Percentiles rank a stretch among this genome's conserved stretches.
phyloP scores from a whole-genome alignment of 2,888 invertebrate species.

The Clusia tigrina region DNA sequence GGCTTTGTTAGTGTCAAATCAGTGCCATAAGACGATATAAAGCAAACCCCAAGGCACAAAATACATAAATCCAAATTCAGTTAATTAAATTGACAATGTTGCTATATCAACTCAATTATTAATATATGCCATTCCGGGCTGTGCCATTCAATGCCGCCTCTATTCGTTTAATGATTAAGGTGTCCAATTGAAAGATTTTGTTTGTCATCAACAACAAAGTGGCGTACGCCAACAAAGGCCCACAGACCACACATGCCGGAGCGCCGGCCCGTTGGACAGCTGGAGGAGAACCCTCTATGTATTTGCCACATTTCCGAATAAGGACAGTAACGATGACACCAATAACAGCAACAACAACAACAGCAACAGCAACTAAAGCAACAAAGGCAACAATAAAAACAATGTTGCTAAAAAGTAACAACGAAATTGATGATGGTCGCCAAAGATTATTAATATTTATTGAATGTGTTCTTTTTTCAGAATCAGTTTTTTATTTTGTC shows the following conservation, averaged over 20 bases:
- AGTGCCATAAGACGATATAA: too few relatives aligned
- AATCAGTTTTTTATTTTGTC: too few relatives aligned
- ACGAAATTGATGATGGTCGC: neutral
- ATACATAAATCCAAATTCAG: neutral
- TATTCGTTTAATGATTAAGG: neutral
- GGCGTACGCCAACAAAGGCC: neutral
- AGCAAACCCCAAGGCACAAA: too few relatives aligned
- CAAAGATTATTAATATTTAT: neutral
- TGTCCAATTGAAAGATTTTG: conserved; percentile 1
- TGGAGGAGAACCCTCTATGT: too few relatives aligned
- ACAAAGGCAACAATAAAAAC: neutral
- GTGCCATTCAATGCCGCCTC: too few relatives aligned
- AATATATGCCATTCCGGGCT: neutral
- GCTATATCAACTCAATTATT: neutral
- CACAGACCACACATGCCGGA: neutral
- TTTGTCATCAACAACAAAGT: too few relatives aligned
- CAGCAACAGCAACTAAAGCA: neutral
- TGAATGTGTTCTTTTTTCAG: too few relatives aligned
- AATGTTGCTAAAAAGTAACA: neutral
- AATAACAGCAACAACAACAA: neutral
- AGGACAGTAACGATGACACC: neutral
- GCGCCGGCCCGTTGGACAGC: too few relatives aligned
- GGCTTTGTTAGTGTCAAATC: too few relatives aligned
- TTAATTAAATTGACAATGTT: conserved; percentile 3
- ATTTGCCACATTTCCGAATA: too few relatives aligned